Evolutionary conservation across 2,113 vertebrate species (phyloP).

Genomic region (Nestor notabilis): DNA sequence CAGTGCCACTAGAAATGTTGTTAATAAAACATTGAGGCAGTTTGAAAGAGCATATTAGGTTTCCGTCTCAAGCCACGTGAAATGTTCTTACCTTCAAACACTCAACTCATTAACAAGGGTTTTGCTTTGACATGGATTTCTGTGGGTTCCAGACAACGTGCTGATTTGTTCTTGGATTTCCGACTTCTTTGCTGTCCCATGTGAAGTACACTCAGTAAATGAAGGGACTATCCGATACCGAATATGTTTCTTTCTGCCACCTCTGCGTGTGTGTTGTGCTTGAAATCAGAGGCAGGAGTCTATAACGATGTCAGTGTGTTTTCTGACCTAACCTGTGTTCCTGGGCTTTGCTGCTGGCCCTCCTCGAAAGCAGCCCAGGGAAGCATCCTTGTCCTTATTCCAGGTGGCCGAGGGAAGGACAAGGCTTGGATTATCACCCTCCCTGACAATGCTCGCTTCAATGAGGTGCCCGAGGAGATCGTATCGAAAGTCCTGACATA

Average conservation of each 20-base stretch:
- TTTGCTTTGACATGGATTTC: background rate
- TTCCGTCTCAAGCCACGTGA: slow-evolving; percentile 7
- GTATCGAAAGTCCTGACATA: slow-evolving; percentile 89
- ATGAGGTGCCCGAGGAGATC: slow-evolving; percentile 85
- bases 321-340: background rate
- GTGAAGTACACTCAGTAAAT: background rate
- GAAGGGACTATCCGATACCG: background rate
- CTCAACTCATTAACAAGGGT: rapidly evolving
- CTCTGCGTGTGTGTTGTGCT: background rate
- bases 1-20: background rate
- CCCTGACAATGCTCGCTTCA: slow-evolving; percentile 90
- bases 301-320: rapidly evolving
- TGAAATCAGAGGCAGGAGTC: background rate
- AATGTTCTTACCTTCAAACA: background rate
- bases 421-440: slow-evolving; percentile 93
- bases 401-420: slow-evolving; percentile 91
- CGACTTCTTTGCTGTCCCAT: background rate
- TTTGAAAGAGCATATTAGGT: background rate
- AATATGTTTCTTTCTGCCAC: rapidly evolving
- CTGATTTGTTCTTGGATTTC: background rate
- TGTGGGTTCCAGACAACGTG: background rate
- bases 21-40: slow-evolving; percentile 57
- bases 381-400: background rate
- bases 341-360: background rate
- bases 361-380: background rate